Conservation (phyloP, 2,113 vertebrate species). For the Hippocampus barbouri region DNA sequence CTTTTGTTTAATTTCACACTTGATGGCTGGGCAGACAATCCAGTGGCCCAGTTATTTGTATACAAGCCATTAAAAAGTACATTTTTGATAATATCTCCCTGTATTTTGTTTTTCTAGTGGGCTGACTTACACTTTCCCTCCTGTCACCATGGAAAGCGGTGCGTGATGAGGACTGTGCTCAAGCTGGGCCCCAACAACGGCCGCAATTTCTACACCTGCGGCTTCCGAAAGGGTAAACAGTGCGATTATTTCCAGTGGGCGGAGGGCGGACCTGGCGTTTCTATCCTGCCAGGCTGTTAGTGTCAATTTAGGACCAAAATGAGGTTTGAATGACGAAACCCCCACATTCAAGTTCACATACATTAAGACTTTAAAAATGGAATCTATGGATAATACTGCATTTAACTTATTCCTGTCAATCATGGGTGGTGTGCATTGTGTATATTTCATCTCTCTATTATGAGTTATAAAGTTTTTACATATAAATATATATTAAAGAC, state of each 20-base stretch:
- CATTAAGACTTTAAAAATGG: not conserved
- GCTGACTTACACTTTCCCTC: conserved; percentile 86
- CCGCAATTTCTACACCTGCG: conserved; percentile 84
- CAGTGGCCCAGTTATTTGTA: not conserved
- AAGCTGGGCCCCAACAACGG: conserved; percentile 93
- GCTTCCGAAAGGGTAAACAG: conserved; percentile 78
- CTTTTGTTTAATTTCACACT: not conserved
- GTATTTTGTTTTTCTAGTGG: conserved; percentile 76
- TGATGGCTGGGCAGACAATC: not conserved
- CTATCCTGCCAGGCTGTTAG: conserved; percentile 63
- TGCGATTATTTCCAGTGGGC: conserved; percentile 92
- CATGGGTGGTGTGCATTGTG: not conserved
- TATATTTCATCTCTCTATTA: not conserved
- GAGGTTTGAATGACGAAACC: not conserved
- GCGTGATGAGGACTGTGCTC: conserved; percentile 84
- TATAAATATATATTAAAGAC: conserved; percentile 24
- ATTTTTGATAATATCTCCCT: not conserved
- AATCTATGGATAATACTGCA: not conserved
- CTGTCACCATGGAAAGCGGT: conserved; percentile 83
- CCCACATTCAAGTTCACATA: not conserved
- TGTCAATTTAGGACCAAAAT: not conserved
- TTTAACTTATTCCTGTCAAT: too few relatives aligned
- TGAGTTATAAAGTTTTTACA: not conserved
- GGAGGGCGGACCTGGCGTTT: conserved; percentile 60
- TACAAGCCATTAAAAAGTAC: not conserved